These are phyloP conservation scores for Drosophila siamana DNA, from an alignment of 2,888 invertebrate genomes.

Conservation along the genomic window DNA sequence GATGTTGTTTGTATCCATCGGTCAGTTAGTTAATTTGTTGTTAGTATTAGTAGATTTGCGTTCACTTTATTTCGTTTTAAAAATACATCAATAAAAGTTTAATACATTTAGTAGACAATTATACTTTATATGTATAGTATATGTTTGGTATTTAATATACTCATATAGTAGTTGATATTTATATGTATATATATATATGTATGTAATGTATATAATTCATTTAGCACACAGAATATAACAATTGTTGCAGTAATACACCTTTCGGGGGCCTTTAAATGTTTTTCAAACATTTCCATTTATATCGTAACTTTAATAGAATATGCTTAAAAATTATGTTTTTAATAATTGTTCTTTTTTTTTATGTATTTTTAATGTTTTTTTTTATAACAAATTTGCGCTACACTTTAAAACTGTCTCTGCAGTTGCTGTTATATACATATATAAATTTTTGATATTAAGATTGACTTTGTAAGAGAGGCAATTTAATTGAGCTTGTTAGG, in stretches of 20 bases:
- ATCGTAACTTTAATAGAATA: conserved; percentile 51
- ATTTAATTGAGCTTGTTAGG: conserved; percentile 58
- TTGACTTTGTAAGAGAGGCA: conserved; percentile 46
- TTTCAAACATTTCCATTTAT: conserved; percentile 58
- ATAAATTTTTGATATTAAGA: conserved; percentile 22
- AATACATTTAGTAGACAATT: conserved; percentile 57
- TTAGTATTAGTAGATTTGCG: conserved; percentile 17
- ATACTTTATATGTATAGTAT: conserved; percentile 44
- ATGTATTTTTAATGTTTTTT: conserved; percentile 13
- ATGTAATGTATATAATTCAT: conserved; percentile 39
- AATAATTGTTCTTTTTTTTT: conserved; percentile 8
- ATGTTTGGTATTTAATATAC: conserved; percentile 43
- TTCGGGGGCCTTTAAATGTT: conserved; percentile 76
- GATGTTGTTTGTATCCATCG: conserved; percentile 32
- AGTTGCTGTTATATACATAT: conserved; percentile 54
- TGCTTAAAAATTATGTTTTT: conserved; percentile 39
- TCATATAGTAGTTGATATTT: conserved; percentile 33
- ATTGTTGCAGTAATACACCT: conserved; percentile 73
- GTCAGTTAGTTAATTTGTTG: conserved; percentile 22
- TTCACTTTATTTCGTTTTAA: conserved; percentile 33
- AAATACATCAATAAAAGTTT: conserved; percentile 66
- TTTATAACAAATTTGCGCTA: conserved; percentile 67
- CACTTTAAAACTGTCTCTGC: conserved; percentile 42
- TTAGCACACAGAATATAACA: conserved; percentile 76
- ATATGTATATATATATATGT: conserved; percentile 16